Evolutionary conservation across 2,797 vertebrate genomes (phyloP), one percentile per base, ranked within the genome.

Genomic region (Syngnathus rostellatus): DNA sequence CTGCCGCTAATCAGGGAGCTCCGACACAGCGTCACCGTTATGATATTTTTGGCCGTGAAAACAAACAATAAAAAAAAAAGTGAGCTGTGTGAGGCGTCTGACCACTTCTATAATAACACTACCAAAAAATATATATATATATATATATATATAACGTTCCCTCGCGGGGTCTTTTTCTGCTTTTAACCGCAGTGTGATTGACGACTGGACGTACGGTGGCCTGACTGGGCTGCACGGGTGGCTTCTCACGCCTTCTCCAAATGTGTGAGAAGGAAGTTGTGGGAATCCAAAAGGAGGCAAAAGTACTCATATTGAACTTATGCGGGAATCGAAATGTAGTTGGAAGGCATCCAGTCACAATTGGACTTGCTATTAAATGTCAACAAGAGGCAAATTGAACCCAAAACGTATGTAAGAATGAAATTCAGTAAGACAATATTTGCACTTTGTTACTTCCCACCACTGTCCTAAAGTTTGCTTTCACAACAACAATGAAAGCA

Each of bases 1-100:
- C 83, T 89, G 69, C 70, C 72, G 76, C 88, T 91, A 90, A 91
- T 92, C 89, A 90, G 85, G 87, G 87, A 90, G 90, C 84, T 90
- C 88, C 84, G 87, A 87, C 87, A 89, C 81, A 67, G 75, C 68
- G 57, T 43, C 81, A 79, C 78, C n/a, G 71, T 78, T 64, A 68
- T 83, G 82, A 75, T 89, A 92, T 92, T 90, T 90, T 86, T 87
- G 83, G 82, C 76, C 78, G 80, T 72, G 82, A 76, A 88, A 81
- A 88, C 21, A 78, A 79, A 63, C 51, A 51, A 54, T 67, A 38
- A 68, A 62, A 70, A 65, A 60, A 81, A 68, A 73, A 70, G 21
- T 43, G 51, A 77, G 75, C 72, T 64, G n/a, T 25, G 40, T 17
- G 40, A 23, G 40, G 41, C 41, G 60, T 43, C 21, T 23, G 59